Percentiles rank a stretch among this genome's conserved stretches.
Conservation (phyloP, 1,140 invertebrate genomes). For the Drosophila yakuba region DNA sequence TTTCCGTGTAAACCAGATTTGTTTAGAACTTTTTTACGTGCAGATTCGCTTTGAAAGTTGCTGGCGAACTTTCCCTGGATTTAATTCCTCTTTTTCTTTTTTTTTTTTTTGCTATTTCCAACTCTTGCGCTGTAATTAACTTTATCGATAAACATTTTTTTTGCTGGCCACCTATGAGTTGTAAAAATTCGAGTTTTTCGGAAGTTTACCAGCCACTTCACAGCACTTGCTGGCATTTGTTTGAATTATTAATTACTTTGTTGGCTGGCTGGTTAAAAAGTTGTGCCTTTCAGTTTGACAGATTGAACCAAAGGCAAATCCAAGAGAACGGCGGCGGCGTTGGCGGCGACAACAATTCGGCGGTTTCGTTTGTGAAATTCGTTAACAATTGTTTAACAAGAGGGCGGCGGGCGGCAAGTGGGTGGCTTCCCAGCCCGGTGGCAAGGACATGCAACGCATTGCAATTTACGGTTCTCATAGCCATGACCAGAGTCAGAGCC, state of each 20-base stretch:
- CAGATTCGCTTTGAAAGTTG: constrained; percentile 43
- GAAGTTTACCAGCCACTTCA: constrained; percentile 36
- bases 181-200: constrained; percentile 22
- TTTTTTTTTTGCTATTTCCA: constrained; percentile 17
- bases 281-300: constrained; percentile 61
- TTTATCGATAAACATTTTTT: constrained; percentile 64
- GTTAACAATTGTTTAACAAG: constrained; percentile 71
- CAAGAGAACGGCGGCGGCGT: constrained; percentile 5
- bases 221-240: constrained; percentile 34
- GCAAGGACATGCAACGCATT: constrained; percentile 56
- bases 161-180: constrained; percentile 33
- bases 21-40: constrained; percentile 46
- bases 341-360: constrained; percentile 41
- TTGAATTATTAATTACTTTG: constrained; percentile 71
- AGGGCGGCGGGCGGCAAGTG: not conserved
- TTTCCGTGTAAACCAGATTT: constrained; percentile 47
- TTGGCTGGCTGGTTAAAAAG: constrained; percentile 43
- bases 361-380: constrained; percentile 68
- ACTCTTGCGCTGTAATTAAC: constrained; percentile 52
- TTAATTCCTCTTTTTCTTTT: constrained; percentile 14
- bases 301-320: constrained; percentile 48
- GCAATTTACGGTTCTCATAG: constrained; percentile 60
- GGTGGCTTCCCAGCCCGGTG: not conserved
- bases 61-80: constrained; percentile 37
- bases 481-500: constrained; percentile 2